Evolutionary conservation across 2,113 vertebrate species (phyloP).

Genomic region (Cynopterus brachyotis): DNA sequence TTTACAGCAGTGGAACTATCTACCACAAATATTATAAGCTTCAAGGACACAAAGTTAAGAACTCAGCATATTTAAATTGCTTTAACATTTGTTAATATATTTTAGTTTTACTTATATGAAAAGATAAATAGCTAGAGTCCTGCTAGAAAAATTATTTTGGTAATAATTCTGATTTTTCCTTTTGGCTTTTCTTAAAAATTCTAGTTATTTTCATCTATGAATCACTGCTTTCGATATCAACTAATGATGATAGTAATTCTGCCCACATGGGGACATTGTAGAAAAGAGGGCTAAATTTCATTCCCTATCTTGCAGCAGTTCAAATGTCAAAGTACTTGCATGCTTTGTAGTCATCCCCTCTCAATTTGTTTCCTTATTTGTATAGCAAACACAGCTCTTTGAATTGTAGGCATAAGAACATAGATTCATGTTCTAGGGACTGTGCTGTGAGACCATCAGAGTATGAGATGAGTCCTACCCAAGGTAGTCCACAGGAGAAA

Average conservation of each 20-base stretch:
- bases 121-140: constrained; percentile 37
- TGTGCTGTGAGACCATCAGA: background rate
- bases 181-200: background rate
- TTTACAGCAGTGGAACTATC: constrained; percentile 64
- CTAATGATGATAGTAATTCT: background rate
- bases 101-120: constrained; percentile 26
- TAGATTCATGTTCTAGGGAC: background rate
- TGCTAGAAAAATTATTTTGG: constrained; percentile 9
- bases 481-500: background rate
- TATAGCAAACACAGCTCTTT: background rate
- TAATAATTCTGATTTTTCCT: constrained; percentile 51
- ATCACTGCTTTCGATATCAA: background rate
- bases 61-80: constrained; percentile 17
- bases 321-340: background rate
- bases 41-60: constrained; percentile 75
- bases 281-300: background rate
- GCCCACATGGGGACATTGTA: background rate
- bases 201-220: constrained; percentile 2
- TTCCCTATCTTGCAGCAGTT: background rate
- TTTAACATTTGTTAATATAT: constrained; percentile 26
- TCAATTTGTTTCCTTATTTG: background rate
- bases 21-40: constrained; percentile 56
- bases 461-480: background rate
- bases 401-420: background rate
- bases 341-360: background rate